Evolutionary conservation across 2,113 vertebrate genomes (phyloP).

Genomic region (Acanthisitta chloris): DNA sequence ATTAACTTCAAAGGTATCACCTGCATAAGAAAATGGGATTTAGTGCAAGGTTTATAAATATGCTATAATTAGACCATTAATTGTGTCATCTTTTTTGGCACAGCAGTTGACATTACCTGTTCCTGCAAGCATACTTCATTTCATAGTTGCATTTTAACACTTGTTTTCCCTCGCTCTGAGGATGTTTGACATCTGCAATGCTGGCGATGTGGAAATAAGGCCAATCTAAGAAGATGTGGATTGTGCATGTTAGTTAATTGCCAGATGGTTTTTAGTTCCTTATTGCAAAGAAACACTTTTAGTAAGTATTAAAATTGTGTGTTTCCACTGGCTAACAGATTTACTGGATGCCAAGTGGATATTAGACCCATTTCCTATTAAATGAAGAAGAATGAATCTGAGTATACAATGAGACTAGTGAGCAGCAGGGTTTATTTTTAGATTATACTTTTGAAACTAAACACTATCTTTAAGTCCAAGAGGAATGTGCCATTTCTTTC

Average conservation of each 20-base stretch:
- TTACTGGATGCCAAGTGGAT: background rate
- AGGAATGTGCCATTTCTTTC: constrained; percentile 45
- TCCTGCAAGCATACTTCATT: background rate
- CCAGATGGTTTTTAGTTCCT: background rate
- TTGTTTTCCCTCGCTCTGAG: background rate
- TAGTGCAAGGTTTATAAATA: background rate
- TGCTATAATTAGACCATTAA: background rate
- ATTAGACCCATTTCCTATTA: constrained; percentile 8
- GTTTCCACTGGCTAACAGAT: background rate
- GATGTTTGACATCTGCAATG: background rate
- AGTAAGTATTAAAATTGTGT: background rate
- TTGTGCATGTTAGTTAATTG: background rate
- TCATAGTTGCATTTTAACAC: background rate
- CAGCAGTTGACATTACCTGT: background rate
- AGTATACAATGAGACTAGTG: constrained; percentile 31
- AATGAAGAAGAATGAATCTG: constrained; percentile 45
- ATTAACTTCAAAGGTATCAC: background rate
- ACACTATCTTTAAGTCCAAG: constrained; percentile 28
- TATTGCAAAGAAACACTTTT: background rate
- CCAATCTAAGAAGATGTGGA: background rate
- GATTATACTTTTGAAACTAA: constrained; percentile 51
- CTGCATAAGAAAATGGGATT: background rate
- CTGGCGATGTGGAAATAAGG: background rate
- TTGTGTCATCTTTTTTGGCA: background rate
- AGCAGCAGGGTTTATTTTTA: constrained; percentile 46